Evolutionary conservation across 2,888 invertebrate species (phyloP), one percentile per base, ranked within the genome.

Genomic region (Nomada ruficornis): DNA sequence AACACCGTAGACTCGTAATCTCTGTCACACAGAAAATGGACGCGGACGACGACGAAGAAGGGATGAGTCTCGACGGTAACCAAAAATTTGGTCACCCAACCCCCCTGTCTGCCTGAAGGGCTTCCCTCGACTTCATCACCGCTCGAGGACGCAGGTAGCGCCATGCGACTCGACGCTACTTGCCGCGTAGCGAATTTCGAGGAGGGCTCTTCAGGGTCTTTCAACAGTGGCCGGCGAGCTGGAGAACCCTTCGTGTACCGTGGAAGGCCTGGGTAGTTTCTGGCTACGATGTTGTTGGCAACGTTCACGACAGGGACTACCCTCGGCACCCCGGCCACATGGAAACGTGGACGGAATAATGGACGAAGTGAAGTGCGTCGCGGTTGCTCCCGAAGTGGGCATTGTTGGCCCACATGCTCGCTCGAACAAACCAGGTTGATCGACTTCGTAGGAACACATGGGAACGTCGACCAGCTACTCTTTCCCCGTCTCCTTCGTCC

Each of bases 351-450:
- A 89, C 87, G 86, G 88, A 91, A 93, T 93, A 93, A 93, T 93
- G 90, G 92, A 86, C 84, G 91, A 87, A 91, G 91, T 92, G 91
- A 93, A 93, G 93, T 92, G 91, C 92, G 91, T 90, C 90, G 92
- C 90, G 91, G 91, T 91, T 88, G 90, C 89, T 86, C 80, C 85
- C 88, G 89, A 91, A 93, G 93, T 93, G 92, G 93, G 91, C 92
- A 93, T 93, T 93, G 93, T 93, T 93, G 93, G 93, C 93, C 93
- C 93, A 93, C 93, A 93, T 93, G 93, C 92, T 93, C 91, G 88
- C 88, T 90, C 92, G 90, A 91, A 92, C 91, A 91, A 92, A 91
- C 91, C 89, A 81, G 85, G 89, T 87, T 89, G 92, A 93, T 93
- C 93, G 93, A 93, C 92, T 93, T 90, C 86, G 87, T 70, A 89